These are phyloP conservation scores for Halocaridina rubra DNA, from an alignment of 2,888 invertebrate genomes.

Conservation along the genomic window DNA sequence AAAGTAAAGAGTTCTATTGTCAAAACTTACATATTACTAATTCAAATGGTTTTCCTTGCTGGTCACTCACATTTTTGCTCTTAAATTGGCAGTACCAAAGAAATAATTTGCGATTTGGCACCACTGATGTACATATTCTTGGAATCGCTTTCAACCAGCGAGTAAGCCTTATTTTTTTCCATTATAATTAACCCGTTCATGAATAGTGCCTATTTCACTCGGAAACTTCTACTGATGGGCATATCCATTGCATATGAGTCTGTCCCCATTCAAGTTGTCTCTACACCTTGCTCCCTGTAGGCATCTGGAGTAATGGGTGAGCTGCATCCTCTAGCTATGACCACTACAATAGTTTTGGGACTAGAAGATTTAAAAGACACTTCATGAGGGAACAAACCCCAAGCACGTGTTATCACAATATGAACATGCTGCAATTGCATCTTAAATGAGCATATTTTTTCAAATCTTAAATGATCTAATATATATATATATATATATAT, in stretches of 20 bases:
- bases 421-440: slow-evolving; percentile 43
- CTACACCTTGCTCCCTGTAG: neutral
- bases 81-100: neutral
- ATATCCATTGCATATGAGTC: neutral
- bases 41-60: no score
- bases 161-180: neutral
- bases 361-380: slow-evolving; percentile 55
- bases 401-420: slow-evolving; percentile 58
- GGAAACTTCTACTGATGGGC: neutral
- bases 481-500: no score
- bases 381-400: slow-evolving; percentile 34
- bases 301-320: slow-evolving; percentile 20
- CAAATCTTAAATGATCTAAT: no score
- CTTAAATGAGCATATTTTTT: slow-evolving; percentile 15
- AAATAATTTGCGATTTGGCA: neutral
- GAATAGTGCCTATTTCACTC: neutral
- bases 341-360: slow-evolving; percentile 52
- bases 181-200: slow-evolving; percentile 10
- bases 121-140: neutral
- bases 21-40: no score
- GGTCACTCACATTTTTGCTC: no score
- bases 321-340: slow-evolving; percentile 35
- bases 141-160: neutral
- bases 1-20: no score
- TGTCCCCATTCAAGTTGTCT: neutral